A percentile compares a stretch with the other conserved stretches of the same genome.
Evolutionary conservation across 2,888 invertebrate genomes (phyloP).

Genomic region (Pseudoips prasinana): DNA sequence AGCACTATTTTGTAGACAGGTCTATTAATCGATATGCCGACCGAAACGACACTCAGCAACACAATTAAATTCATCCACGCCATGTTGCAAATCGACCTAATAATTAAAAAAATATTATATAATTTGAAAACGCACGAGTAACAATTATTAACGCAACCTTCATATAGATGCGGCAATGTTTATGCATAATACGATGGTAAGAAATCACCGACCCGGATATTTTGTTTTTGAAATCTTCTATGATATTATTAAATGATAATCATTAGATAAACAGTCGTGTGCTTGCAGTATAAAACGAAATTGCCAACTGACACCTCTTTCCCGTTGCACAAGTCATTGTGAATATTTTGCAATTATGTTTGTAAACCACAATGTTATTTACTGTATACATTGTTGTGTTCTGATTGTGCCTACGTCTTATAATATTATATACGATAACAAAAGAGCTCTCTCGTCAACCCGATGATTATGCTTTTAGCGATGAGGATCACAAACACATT

Average conservation of each 20-base stretch:
- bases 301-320: conserved; percentile 46
- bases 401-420: conserved; percentile 40
- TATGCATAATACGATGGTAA: conserved; percentile 3
- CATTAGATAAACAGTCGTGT: conserved; percentile 13
- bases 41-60: conserved; percentile 33
- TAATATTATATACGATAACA: conserved; percentile 28
- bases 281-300: conserved; percentile 44
- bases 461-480: conserved; percentile 13
- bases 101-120: conserved; percentile 3
- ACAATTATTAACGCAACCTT: background rate
- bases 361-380: conserved; percentile 60
- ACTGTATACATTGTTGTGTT: conserved; percentile 50
- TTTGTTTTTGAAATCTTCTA: no score
- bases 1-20: conserved; percentile 83
- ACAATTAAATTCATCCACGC: conserved; percentile 30
- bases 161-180: background rate
- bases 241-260: no score
- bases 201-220: background rate
- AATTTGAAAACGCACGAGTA: background rate
- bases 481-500: conserved; percentile 9
- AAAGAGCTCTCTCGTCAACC: conserved; percentile 16
- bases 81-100: conserved; percentile 22
- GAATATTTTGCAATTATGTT: conserved; percentile 53
- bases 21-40: conserved; percentile 50
- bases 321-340: conserved; percentile 35